A percentile compares a stretch with the other conserved stretches of the same genome.
Conservation (phyloP, 2,888 invertebrate species). For the Hipparchia semele region DNA sequence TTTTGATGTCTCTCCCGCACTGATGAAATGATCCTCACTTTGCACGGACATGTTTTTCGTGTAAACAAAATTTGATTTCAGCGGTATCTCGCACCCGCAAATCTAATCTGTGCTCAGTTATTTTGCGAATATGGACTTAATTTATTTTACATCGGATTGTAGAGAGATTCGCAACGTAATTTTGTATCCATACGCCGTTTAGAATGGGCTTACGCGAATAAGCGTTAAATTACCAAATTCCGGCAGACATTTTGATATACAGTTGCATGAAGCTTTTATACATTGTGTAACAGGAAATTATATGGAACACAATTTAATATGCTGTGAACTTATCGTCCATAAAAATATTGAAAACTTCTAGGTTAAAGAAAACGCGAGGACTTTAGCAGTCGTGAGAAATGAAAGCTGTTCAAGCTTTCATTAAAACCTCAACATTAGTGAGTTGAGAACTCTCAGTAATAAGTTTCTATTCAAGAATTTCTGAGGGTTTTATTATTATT, state of each 20-base stretch:
- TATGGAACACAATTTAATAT: constrained; percentile 15
- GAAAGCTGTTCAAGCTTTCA: background rate
- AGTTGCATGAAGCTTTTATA: constrained; percentile 18
- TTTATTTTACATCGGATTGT: constrained; percentile 41
- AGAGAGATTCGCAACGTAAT: constrained; percentile 36
- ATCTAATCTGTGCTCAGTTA: constrained; percentile 59
- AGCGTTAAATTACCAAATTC: constrained; percentile 37
- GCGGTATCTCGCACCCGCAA: constrained; percentile 59
- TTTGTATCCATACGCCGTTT: constrained; percentile 34
- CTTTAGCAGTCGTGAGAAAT: background rate
- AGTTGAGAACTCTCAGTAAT: background rate
- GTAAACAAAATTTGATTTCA: constrained; percentile 69
- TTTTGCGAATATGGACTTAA: constrained; percentile 52
- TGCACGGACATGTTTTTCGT: constrained; percentile 67
- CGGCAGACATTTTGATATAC: constrained; percentile 15
- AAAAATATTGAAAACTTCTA: background rate
- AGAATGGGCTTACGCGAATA: constrained; percentile 32
- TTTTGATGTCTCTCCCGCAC: constrained; percentile 69
- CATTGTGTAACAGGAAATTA: constrained; percentile 12
- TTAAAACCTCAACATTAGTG: background rate
- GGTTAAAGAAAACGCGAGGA: background rate
- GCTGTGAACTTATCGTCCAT: background rate
- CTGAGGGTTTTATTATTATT: background rate
- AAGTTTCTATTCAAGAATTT: background rate
- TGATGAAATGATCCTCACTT: constrained; percentile 69